phyloP scores from a whole-genome alignment of 2,888 invertebrate species.

The Unio pictorum region DNA sequence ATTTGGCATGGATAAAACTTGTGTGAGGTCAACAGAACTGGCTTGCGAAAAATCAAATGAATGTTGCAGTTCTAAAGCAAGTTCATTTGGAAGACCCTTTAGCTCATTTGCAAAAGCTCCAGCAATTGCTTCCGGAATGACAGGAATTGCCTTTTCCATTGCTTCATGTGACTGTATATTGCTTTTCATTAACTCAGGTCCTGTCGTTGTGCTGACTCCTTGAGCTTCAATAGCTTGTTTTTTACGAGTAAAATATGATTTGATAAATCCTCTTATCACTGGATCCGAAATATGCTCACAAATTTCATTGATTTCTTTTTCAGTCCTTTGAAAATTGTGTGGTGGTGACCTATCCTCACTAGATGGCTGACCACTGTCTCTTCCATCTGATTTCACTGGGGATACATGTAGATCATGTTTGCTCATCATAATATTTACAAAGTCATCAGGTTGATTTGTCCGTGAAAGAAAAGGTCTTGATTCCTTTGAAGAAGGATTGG shows the following conservation, averaged over 20 bases:
- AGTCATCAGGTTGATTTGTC: no score
- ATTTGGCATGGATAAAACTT: slow-evolving; percentile 11
- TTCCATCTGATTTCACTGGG: slow-evolving; percentile 41
- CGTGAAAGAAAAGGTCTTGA: no score
- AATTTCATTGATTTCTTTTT: slow-evolving; percentile 51
- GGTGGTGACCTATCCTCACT: slow-evolving; percentile 41
- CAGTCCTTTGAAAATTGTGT: slow-evolving; percentile 24
- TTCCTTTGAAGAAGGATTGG: no score
- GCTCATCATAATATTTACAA: no score
- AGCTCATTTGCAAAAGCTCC: no score
- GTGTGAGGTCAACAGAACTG: slow-evolving; percentile 25
- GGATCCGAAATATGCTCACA: slow-evolving; percentile 54
- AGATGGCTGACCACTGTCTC: slow-evolving; percentile 50
- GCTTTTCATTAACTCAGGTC: slow-evolving; percentile 1
- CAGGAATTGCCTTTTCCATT: no score
- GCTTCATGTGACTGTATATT: neutral
- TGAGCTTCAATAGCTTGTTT: slow-evolving; percentile 8
- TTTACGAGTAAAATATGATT: slow-evolving; percentile 47
- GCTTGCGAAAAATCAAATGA: slow-evolving; percentile 25
- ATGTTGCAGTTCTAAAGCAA: slow-evolving; percentile 25
- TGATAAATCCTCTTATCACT: slow-evolving; percentile 52
- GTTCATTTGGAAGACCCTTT: slow-evolving; percentile 10
- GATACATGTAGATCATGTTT: slow-evolving; percentile 10
- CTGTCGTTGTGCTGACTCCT: neutral
- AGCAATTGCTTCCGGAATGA: no score